Evolutionary conservation across 1,140 invertebrate species (phyloP).

Genomic region (Apis florea): DNA sequence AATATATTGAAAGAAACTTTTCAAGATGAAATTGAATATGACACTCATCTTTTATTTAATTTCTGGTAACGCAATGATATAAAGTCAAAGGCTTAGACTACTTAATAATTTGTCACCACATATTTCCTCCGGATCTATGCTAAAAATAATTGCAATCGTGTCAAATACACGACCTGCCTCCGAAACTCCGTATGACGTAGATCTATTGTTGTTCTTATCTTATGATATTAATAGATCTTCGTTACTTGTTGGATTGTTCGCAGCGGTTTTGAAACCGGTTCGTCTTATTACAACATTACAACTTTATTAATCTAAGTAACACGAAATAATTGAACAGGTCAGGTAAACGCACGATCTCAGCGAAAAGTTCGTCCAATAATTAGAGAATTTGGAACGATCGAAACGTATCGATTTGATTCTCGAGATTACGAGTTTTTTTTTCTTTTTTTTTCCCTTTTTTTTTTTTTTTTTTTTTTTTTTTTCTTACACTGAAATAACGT

Average conservation of each 20-base stretch:
- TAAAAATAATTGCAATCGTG: conserved; percentile 41
- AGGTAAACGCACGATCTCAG: conserved; percentile 17
- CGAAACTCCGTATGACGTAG: conserved; percentile 17
- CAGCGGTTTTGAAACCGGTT: conserved; percentile 15
- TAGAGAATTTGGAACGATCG: neutral
- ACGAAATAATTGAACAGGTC: conserved; percentile 36
- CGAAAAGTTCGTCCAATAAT: neutral
- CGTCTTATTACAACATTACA: neutral
- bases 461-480: too few species aligned
- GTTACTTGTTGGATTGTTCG: neutral
- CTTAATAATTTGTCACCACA: conserved; percentile 18
- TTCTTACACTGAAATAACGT: conserved; percentile 21
- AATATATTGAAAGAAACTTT: too few species aligned
- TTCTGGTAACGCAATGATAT: conserved; percentile 53
- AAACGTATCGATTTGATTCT: neutral
- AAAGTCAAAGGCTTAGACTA: conserved; percentile 46
- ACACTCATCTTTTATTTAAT: conserved; percentile 50
- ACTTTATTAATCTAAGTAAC: conserved; percentile 34
- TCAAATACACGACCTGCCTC: conserved; percentile 9
- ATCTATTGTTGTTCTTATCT: neutral
- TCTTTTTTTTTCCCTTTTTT: too few species aligned
- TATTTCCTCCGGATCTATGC: conserved; percentile 27
- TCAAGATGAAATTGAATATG: conserved; percentile 20
- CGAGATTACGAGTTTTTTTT: neutral
- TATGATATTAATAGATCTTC: neutral